Evolutionary conservation across 2,113 vertebrate genomes (phyloP).

Genomic region (Nannospalax galili): DNA sequence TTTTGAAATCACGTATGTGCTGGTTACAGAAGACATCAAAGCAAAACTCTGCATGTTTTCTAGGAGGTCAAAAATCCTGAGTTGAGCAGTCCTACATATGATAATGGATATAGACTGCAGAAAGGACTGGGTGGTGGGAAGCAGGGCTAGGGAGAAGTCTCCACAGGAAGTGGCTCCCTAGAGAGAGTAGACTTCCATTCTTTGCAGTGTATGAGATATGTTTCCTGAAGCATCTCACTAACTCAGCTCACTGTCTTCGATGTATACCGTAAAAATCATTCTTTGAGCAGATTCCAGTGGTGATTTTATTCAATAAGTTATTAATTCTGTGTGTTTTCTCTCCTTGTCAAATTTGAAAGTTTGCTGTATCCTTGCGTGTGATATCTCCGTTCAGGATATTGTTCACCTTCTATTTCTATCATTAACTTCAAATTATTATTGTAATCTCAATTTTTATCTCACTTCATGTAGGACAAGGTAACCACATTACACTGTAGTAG

Average conservation of each 20-base stretch:
- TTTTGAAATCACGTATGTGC: background rate
- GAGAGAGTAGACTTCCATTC: background rate
- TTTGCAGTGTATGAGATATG: background rate
- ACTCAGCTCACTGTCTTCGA: background rate
- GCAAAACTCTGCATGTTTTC: background rate
- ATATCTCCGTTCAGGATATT: background rate
- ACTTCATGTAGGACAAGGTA: background rate
- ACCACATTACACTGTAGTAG: background rate
- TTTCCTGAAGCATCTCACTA: background rate
- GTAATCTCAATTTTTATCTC: background rate
- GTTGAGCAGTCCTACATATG: background rate
- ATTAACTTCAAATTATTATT: background rate
- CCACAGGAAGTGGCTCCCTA: background rate
- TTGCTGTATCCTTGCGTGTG: background rate
- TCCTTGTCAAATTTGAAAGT: background rate
- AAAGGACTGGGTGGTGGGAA: background rate
- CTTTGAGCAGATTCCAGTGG: background rate
- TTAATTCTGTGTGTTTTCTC: background rate
- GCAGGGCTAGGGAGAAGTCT: background rate
- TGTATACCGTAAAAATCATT: background rate
- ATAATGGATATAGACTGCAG: background rate
- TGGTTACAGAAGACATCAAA: background rate
- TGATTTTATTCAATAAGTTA: background rate
- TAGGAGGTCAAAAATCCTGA: background rate
- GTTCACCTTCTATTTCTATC: background rate